Conservation (phyloP, 2,797 vertebrate species). For the Betta splendens region DNA sequence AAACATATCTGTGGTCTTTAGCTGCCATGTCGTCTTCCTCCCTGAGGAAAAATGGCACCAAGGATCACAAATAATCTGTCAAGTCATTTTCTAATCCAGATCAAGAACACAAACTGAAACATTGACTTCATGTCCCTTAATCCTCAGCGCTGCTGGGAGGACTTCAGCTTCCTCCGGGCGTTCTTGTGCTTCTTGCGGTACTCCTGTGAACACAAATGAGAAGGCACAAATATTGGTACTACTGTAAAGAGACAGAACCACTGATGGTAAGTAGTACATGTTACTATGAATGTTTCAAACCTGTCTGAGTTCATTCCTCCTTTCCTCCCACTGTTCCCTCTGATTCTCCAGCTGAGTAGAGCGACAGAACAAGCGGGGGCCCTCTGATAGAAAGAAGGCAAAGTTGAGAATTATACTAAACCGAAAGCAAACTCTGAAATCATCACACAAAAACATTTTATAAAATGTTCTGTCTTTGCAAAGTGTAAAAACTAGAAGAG, state of each 20-base stretch:
- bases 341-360: conserved; percentile 69
- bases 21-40: neutral
- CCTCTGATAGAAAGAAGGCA: conserved; percentile 64
- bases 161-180: conserved; percentile 71
- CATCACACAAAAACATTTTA: neutral
- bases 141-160: conserved; percentile 64
- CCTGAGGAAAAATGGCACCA: neutral
- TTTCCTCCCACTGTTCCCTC: conserved; percentile 79
- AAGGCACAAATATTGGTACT: neutral
- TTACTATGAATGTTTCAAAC: conserved; percentile 35
- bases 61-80: neutral
- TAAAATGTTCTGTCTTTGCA: too few species aligned
- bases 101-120: neutral
- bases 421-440: neutral
- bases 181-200: conserved; percentile 80
- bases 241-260: too few species aligned
- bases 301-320: conserved; percentile 68
- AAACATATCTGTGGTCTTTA: conserved; percentile 1
- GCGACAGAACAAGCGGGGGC: conserved; percentile 76
- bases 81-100: neutral
- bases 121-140: conserved; percentile 32
- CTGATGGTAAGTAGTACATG: too few species aligned
- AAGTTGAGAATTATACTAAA: too few species aligned
- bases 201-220: conserved; percentile 51
- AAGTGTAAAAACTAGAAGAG: too few species aligned